phyloP scores from a whole-genome alignment of 2,797 vertebrate species.

The Danio jaintianensis region DNA sequence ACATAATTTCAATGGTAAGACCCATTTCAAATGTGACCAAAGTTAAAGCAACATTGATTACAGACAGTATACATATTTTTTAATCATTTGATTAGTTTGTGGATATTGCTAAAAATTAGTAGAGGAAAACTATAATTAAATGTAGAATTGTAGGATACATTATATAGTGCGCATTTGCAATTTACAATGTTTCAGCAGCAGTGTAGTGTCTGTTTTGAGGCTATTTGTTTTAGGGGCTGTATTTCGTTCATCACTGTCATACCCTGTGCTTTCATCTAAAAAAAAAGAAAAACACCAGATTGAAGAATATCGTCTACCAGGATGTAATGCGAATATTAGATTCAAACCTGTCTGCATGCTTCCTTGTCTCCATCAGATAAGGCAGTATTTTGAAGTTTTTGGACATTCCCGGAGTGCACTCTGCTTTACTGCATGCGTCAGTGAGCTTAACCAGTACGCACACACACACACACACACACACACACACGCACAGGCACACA shows the following conservation, averaged over 20 bases:
- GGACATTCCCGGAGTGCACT: conserved; percentile 1
- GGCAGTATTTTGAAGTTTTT: conserved; percentile 14
- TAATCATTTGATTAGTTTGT: neutral
- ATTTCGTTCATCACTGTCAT: no score
- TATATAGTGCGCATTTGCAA: no score
- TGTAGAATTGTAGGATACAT: no score
- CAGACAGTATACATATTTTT: no score
- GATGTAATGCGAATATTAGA: neutral
- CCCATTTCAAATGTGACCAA: neutral
- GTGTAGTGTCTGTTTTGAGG: no score
- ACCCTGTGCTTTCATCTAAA: neutral
- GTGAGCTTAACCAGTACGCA: conserved; percentile 34
- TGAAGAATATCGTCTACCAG: conserved; percentile 14
- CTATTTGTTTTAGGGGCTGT: no score
- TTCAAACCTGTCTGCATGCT: neutral
- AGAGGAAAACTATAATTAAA: no score
- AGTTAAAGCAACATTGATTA: no score
- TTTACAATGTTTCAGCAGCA: no score
- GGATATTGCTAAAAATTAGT: neutral
- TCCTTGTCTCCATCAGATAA: neutral
- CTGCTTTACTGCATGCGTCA: conserved; percentile 18
- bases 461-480: conserved; percentile 10
- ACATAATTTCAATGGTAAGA: neutral
- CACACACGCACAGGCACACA: conserved; percentile 6
- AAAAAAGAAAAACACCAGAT: neutral